These are phyloP conservation scores for Trichopoda pennipes DNA, from an alignment of 2,888 invertebrate species.

Conservation along the genomic window DNA sequence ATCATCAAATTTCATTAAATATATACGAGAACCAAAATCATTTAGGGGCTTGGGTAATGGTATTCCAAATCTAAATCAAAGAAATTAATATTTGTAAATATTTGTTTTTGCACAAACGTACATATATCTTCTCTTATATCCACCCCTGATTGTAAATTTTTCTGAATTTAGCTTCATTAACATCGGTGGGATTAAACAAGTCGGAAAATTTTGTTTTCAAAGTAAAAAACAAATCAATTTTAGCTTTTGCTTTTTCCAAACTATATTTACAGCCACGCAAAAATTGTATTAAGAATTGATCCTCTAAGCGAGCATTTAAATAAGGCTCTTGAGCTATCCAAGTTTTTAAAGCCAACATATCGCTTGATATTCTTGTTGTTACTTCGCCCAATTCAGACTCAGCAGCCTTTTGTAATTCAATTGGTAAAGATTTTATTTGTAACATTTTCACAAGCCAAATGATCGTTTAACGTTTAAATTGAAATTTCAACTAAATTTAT, in stretches of 20 bases:
- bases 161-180: slow-evolving; percentile 70
- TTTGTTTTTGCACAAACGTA: not conserved
- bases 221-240: slow-evolving; percentile 83
- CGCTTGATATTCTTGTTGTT: slow-evolving; percentile 72
- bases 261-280: slow-evolving; percentile 83
- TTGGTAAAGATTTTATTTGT: not conserved
- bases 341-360: slow-evolving; percentile 77
- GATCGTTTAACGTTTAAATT: not conserved
- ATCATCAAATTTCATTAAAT: slow-evolving; percentile 82
- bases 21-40: slow-evolving; percentile 82
- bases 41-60: slow-evolving; percentile 78
- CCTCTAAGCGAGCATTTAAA: slow-evolving; percentile 74
- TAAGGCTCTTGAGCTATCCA: slow-evolving; percentile 82
- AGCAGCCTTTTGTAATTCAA: slow-evolving; percentile 74
- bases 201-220: slow-evolving; percentile 82
- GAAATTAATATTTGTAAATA: not conserved
- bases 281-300: slow-evolving; percentile 82
- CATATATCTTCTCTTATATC: not conserved
- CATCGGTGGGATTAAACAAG: slow-evolving; percentile 79
- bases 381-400: slow-evolving; percentile 81
- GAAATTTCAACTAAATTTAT: not conserved
- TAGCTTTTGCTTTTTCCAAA: slow-evolving; percentile 82
- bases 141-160: slow-evolving; percentile 76
- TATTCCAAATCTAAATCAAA: slow-evolving; percentile 73
- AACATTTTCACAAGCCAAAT: not conserved